These are phyloP conservation scores for Andrena haemorrhoa DNA, from an alignment of 2,888 invertebrate species.

Conservation along the genomic window DNA sequence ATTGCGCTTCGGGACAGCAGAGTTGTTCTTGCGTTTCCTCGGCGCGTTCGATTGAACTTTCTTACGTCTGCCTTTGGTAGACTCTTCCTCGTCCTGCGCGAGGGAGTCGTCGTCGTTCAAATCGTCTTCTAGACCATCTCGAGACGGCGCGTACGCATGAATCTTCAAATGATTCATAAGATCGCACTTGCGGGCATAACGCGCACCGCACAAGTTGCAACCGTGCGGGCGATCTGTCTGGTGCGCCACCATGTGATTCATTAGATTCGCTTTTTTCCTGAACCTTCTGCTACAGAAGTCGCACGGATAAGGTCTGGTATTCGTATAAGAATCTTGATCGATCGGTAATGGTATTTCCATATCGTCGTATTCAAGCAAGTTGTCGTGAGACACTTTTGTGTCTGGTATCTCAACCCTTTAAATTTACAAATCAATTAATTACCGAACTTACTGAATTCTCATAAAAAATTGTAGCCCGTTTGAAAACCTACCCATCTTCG, in stretches of 20 bases:
- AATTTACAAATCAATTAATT: conserved; percentile 37
- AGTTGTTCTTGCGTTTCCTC: conserved; percentile 82
- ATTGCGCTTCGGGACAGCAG: conserved; percentile 71
- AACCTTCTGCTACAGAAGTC: conserved; percentile 94
- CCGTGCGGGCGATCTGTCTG: conserved; percentile 93
- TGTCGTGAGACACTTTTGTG: conserved; percentile 83
- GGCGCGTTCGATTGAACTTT: conserved; percentile 83
- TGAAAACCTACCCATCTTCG: conserved; percentile 88
- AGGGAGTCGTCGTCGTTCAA: conserved; percentile 84
- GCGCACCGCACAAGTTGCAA: conserved; percentile 93
- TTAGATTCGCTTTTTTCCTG: conserved; percentile 92
- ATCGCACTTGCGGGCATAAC: conserved; percentile 92
- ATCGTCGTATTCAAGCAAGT: conserved; percentile 88
- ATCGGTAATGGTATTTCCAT: conserved; percentile 92
- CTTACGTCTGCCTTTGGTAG: conserved; percentile 81
- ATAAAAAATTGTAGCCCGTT: background rate
- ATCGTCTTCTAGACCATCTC: conserved; percentile 86
- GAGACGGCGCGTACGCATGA: conserved; percentile 91
- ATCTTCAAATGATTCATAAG: conserved; percentile 93
- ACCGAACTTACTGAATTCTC: background rate
- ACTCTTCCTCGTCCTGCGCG: conserved; percentile 78
- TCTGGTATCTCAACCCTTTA: conserved; percentile 89
- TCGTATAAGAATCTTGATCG: conserved; percentile 92
- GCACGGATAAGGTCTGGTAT: conserved; percentile 93
- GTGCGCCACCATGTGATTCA: conserved; percentile 95